phyloP scores from a whole-genome alignment of 1,140 invertebrate species.

The Polypedilum pembai region DNA sequence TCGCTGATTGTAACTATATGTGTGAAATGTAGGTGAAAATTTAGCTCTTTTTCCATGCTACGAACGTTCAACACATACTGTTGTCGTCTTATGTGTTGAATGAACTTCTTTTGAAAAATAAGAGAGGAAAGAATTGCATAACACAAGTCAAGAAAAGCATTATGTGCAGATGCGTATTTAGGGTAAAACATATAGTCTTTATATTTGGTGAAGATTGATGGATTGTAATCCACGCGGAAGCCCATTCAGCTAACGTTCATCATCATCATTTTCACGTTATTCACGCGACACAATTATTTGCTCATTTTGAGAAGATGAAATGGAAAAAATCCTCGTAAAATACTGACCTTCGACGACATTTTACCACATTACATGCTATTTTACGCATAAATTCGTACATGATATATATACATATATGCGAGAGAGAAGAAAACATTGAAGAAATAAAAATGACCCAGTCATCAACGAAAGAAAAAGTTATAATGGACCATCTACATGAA shows the following conservation, averaged over 20 bases:
- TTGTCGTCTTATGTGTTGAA: neutral
- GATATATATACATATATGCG: neutral
- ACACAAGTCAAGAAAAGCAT: neutral
- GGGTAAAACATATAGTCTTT: neutral
- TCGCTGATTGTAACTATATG: neutral
- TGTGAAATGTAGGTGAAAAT: slow-evolving; percentile 25
- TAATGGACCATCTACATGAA: slow-evolving; percentile 10
- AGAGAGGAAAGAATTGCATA: slow-evolving; percentile 3
- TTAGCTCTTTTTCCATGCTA: slow-evolving; percentile 10
- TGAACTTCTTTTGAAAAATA: slow-evolving; percentile 7
- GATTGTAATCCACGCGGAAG: neutral
- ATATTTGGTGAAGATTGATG: neutral
- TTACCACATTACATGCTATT: neutral
- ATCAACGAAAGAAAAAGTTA: neutral
- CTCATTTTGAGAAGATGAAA: neutral
- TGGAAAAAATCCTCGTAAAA: neutral
- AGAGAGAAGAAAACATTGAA: neutral
- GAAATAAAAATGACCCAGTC: slow-evolving; percentile 6
- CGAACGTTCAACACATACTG: neutral
- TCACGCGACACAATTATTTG: neutral
- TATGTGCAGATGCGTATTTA: neutral
- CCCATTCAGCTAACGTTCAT: neutral
- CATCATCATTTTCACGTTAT: neutral
- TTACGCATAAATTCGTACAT: neutral
- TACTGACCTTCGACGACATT: slow-evolving; percentile 26